Percentiles rank a stretch among this genome's conserved stretches.
phyloP scores from a whole-genome alignment of 2,797 vertebrate species.

The Eupleurogrammus muticus region DNA sequence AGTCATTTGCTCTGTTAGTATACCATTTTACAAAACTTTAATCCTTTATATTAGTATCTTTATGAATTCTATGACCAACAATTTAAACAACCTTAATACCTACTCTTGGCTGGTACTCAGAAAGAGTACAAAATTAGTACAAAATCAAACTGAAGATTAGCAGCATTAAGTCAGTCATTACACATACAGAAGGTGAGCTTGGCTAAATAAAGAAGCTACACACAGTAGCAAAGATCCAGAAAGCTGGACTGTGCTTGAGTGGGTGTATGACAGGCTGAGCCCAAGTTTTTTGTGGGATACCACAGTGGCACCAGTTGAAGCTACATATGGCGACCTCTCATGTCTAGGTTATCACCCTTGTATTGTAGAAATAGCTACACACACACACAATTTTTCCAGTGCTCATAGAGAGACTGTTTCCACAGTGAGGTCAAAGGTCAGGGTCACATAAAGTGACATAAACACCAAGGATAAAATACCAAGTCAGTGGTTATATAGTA shows the following conservation, averaged over 20 bases:
- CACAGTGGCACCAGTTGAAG: conserved; percentile 25
- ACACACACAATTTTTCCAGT: neutral
- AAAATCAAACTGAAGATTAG: too few relatives aligned
- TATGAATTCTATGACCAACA: neutral
- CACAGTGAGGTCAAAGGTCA: conserved; percentile 22
- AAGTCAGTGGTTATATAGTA: neutral
- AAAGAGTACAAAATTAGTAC: neutral
- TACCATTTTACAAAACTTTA: neutral
- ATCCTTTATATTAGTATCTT: neutral
- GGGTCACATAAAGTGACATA: neutral
- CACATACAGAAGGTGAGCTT: conserved; percentile 18
- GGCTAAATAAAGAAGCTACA: conserved; percentile 20
- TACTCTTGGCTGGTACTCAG: neutral
- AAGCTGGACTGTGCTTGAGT: conserved; percentile 14
- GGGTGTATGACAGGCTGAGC: conserved; percentile 44
- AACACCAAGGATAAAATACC: neutral
- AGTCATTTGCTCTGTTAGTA: neutral
- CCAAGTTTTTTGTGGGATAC: conserved; percentile 40
- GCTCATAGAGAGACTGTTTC: neutral
- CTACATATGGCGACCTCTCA: conserved; percentile 27
- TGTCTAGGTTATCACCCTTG: conserved; percentile 3
- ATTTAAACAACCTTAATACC: neutral
- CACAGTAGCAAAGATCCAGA: conserved; percentile 11
- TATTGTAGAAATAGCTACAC: neutral
- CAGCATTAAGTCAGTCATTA: neutral